Evolutionary conservation across 2,113 vertebrate genomes (phyloP).

Genomic region (Nothocercus julius): DNA sequence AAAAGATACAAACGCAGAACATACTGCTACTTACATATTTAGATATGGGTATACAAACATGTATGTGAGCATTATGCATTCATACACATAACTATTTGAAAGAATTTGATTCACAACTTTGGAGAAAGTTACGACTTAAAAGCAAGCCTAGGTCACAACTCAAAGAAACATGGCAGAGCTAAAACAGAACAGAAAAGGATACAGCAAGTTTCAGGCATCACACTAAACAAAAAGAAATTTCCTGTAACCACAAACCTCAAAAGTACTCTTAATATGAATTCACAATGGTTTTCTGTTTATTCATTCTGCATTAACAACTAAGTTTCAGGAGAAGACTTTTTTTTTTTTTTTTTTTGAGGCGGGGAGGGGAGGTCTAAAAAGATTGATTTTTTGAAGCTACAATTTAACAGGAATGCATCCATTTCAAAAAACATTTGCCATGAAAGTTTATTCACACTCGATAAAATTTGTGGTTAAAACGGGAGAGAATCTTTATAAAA

Average conservation of each 20-base stretch:
- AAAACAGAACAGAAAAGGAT: neutral
- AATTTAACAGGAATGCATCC: neutral
- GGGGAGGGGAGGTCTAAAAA: neutral
- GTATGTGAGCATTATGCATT: fast-evolving
- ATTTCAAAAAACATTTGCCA: neutral
- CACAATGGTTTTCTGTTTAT: neutral
- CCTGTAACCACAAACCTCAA: neutral
- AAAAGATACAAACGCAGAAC: neutral
- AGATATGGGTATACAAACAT: too few species aligned
- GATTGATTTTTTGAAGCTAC: neutral
- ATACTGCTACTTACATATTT: neutral
- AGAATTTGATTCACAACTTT: neutral
- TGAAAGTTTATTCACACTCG: neutral
- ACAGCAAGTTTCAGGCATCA: neutral
- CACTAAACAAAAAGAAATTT: neutral
- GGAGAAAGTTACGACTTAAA: neutral
- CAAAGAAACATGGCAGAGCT: neutral
- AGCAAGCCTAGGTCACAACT: neutral
- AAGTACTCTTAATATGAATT: neutral
- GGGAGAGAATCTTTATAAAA: neutral
- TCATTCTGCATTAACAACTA: neutral
- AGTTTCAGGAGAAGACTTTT: neutral
- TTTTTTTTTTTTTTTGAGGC: neutral
- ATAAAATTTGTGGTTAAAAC: neutral
- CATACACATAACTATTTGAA: fast-evolving